Evolutionary conservation across 2,797 vertebrate genomes (phyloP).

Genomic region (Leuciscus waleckii): DNA sequence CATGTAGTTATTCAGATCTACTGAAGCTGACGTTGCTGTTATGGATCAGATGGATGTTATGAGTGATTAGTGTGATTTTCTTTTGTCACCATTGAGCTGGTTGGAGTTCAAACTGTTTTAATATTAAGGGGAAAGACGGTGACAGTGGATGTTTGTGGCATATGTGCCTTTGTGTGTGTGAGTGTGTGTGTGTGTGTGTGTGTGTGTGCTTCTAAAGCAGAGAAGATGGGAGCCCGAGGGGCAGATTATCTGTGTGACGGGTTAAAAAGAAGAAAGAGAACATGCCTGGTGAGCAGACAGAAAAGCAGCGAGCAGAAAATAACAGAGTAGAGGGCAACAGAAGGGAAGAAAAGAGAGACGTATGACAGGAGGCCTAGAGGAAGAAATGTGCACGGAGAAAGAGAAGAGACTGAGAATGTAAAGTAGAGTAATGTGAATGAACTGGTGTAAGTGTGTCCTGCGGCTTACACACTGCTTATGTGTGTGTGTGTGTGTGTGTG

Average conservation of each 20-base stretch:
- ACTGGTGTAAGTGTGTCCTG: slow-evolving; percentile 33
- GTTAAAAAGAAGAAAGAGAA: slow-evolving; percentile 44
- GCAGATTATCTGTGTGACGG: slow-evolving; percentile 74
- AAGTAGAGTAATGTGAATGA: slow-evolving; percentile 17
- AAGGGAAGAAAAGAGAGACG: slow-evolving; percentile 61
- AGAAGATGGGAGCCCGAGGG: slow-evolving; percentile 61
- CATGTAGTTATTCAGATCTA: neutral
- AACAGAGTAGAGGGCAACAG: slow-evolving; percentile 8
- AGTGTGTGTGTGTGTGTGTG: neutral
- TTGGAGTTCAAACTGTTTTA: neutral
- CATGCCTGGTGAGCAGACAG: slow-evolving; percentile 29
- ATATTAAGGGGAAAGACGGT: neutral
- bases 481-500: slow-evolving; percentile 4
- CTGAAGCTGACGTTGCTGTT: neutral
- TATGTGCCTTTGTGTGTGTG: neutral
- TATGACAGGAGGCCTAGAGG: slow-evolving; percentile 34
- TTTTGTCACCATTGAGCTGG: neutral
- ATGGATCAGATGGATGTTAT: neutral
- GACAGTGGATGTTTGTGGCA: slow-evolving; percentile 7
- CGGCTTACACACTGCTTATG: slow-evolving; percentile 13
- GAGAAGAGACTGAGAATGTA: slow-evolving; percentile 10
- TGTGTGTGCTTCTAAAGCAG: slow-evolving; percentile 13
- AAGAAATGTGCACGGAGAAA: neutral
- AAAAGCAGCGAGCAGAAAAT: neutral
- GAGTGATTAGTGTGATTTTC: neutral